These are phyloP conservation scores for Alcis repandata DNA, from an alignment of 2,888 invertebrate genomes.

Conservation along the genomic window DNA sequence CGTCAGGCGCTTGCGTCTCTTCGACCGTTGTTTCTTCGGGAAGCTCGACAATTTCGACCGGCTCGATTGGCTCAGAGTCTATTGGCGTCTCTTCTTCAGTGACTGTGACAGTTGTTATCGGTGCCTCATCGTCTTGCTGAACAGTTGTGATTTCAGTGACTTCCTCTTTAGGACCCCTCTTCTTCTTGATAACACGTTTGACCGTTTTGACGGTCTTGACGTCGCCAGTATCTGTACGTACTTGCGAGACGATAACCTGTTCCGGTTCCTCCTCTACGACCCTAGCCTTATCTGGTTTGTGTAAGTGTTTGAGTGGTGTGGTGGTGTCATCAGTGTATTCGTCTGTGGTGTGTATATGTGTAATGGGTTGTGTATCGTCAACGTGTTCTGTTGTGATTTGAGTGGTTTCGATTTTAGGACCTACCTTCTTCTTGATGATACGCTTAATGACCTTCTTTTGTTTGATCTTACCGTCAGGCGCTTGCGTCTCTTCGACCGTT, in stretches of 20 bases:
- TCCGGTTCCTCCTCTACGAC: conserved; percentile 50
- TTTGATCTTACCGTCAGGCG: conserved; percentile 50
- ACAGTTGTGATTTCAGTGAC: conserved; percentile 51
- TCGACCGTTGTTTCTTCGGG: conserved; percentile 51
- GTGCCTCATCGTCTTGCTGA: conserved; percentile 43
- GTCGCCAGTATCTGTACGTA: conserved; percentile 56
- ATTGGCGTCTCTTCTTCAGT: conserved; percentile 57
- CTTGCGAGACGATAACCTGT: conserved; percentile 44
- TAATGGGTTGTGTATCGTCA: conserved; percentile 59
- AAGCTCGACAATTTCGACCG: conserved; percentile 51
- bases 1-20: conserved; percentile 49
- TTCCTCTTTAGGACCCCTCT: conserved; percentile 52
- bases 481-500: conserved; percentile 54
- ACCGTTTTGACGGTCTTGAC: conserved; percentile 48
- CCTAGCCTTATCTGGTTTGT: conserved; percentile 30
- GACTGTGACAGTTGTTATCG: conserved; percentile 41
- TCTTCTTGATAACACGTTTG: conserved; percentile 59
- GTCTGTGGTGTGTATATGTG: conserved; percentile 66
- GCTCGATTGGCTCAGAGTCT: conserved; percentile 5
- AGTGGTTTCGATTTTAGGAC: conserved; percentile 55
- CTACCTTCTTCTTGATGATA: conserved; percentile 59
- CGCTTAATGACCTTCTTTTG: conserved; percentile 49
- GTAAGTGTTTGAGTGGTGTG: conserved; percentile 44
- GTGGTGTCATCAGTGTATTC: conserved; percentile 48
- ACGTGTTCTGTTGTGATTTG: conserved; percentile 45